phyloP scores from a whole-genome alignment of 2,797 vertebrate genomes.

The Eurystomus glaucurus region DNA sequence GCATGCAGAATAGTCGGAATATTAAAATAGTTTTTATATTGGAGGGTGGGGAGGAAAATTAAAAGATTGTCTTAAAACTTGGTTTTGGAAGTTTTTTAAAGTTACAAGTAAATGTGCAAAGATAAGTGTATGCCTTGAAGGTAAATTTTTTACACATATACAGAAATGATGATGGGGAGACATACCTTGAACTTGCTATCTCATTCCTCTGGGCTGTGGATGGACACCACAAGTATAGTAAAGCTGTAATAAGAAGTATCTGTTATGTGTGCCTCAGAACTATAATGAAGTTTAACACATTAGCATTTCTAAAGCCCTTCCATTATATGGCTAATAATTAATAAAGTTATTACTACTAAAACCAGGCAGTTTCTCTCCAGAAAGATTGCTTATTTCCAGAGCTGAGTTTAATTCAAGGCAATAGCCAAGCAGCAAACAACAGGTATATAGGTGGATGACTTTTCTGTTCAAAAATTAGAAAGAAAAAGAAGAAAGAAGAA shows the following conservation, averaged over 20 bases:
- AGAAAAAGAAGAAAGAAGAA: neutral
- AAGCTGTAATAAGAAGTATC: neutral
- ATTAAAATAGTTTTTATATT: constrained; percentile 38
- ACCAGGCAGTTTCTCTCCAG: neutral
- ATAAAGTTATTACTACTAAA: neutral
- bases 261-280: neutral
- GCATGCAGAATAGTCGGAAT: constrained; percentile 48
- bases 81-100: neutral
- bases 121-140: neutral
- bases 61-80: neutral
- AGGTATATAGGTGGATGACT: neutral
- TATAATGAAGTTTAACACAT: neutral
- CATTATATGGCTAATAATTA: neutral
- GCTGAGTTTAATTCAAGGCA: neutral
- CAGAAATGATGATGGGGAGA: neutral
- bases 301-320: neutral
- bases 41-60: neutral
- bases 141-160: neutral
- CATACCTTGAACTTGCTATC: neutral
- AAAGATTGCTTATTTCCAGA: neutral
- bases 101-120: neutral
- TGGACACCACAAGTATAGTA: neutral
- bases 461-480: neutral
- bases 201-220: neutral
- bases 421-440: neutral